A percentile compares a stretch with the other conserved stretches of the same genome.
Conservation (phyloP, 2,113 vertebrate genomes). For the Hippocampus guttulatus region DNA sequence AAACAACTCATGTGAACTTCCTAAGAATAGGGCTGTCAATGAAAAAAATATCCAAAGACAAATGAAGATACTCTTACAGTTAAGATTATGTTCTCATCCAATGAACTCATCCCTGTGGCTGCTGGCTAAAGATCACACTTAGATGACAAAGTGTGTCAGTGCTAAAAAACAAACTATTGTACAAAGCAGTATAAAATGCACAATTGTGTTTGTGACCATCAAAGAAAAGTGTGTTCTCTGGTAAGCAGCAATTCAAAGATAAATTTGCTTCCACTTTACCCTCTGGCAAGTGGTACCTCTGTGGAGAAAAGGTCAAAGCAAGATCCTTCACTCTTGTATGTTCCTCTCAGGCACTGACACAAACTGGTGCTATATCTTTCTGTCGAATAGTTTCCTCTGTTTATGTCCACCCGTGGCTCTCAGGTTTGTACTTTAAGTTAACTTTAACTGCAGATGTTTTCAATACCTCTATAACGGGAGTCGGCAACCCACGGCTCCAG, state of each 20-base stretch:
- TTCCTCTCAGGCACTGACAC: neutral
- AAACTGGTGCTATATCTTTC: neutral
- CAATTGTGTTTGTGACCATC: neutral
- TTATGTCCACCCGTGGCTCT: neutral
- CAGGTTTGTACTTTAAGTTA: too few relatives aligned
- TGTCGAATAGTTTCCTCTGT: neutral
- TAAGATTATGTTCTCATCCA: neutral
- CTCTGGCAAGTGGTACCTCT: neutral
- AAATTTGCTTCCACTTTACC: neutral
- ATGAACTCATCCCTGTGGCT: neutral
- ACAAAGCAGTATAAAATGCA: neutral
- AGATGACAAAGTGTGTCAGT: neutral
- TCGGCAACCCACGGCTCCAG: too few relatives aligned
- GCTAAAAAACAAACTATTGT: neutral
- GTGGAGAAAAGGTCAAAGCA: slow-evolving; percentile 1
- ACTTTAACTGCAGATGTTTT: too few relatives aligned
- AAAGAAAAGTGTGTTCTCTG: neutral
- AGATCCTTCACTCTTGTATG: neutral
- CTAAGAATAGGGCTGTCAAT: too few relatives aligned
- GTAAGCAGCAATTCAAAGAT: neutral
- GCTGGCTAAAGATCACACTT: neutral
- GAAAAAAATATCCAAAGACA: too few relatives aligned
- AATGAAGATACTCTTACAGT: too few relatives aligned
- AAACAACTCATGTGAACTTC: too few relatives aligned
- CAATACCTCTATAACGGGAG: too few relatives aligned